Conservation (phyloP, 2,888 invertebrate genomes). For the Harpagoxenus sublaevis region DNA sequence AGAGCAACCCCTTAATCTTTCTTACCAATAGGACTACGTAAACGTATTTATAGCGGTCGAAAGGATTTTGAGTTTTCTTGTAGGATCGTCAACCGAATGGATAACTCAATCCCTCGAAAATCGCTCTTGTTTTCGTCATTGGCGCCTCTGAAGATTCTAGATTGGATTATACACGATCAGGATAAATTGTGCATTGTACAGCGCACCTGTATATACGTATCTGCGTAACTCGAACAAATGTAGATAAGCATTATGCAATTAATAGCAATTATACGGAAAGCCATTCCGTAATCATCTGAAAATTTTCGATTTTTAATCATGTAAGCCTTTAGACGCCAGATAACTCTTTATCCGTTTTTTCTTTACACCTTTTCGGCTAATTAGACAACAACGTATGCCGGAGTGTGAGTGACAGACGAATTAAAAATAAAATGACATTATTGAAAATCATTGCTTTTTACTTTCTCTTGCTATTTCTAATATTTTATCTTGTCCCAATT, state of each 20-base stretch:
- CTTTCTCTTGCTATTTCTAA: background rate
- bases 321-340: slow-evolving; percentile 57
- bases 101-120: slow-evolving; percentile 40
- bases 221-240: slow-evolving; percentile 72
- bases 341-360: slow-evolving; percentile 59
- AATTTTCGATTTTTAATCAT: slow-evolving; percentile 58
- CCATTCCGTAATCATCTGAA: slow-evolving; percentile 35
- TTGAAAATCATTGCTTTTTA: slow-evolving; percentile 59
- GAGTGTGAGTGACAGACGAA: slow-evolving; percentile 62
- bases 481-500: background rate
- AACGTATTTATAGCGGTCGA: slow-evolving; percentile 1
- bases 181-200: slow-evolving; percentile 64
- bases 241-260: slow-evolving; percentile 74
- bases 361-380: slow-evolving; percentile 66
- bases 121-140: slow-evolving; percentile 58
- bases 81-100: slow-evolving; percentile 28
- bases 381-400: slow-evolving; percentile 61
- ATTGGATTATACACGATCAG: slow-evolving; percentile 47
- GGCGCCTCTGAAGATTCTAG: slow-evolving; percentile 52
- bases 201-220: slow-evolving; percentile 71
- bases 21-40: slow-evolving; percentile 49
- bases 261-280: slow-evolving; percentile 63
- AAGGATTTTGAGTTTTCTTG: slow-evolving; percentile 53
- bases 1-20: slow-evolving; percentile 53
- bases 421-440: slow-evolving; percentile 73